Conservation (phyloP, 2,113 vertebrate species). For the Australoheros scitulus region DNA sequence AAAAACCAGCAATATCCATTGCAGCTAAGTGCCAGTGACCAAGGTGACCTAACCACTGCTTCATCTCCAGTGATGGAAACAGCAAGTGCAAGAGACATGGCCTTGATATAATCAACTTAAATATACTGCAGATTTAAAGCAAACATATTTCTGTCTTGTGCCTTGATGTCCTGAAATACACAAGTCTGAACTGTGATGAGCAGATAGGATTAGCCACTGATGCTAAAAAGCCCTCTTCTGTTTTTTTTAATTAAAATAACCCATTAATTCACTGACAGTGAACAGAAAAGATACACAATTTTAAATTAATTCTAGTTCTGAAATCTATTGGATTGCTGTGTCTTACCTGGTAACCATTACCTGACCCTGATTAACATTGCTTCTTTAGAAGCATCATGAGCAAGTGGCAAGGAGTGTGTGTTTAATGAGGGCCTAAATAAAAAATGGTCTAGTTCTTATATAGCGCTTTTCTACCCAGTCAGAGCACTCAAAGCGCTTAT, state of each 20-base stretch:
- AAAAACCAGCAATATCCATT: conserved; percentile 39
- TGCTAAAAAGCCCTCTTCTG: background rate
- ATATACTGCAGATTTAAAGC: background rate
- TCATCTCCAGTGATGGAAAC: conserved; percentile 1
- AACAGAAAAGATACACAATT: background rate
- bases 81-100: background rate
- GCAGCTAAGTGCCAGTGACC: conserved; percentile 23
- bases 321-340: background rate
- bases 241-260: background rate
- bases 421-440: background rate
- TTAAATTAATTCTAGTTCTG: background rate
- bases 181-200: background rate
- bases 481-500: too few species aligned
- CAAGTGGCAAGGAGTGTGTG: background rate
- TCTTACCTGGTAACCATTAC: background rate
- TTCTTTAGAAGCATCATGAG: background rate
- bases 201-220: background rate
- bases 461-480: too few species aligned
- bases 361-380: background rate
- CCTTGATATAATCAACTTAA: background rate
- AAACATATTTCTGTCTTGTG: background rate
- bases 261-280: background rate
- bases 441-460: too few species aligned
- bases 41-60: conserved; percentile 24
- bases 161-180: background rate